Percentiles rank a stretch among this genome's conserved stretches.
phyloP scores from a whole-genome alignment of 1,140 invertebrate genomes.

The Drosophila persimilis region DNA sequence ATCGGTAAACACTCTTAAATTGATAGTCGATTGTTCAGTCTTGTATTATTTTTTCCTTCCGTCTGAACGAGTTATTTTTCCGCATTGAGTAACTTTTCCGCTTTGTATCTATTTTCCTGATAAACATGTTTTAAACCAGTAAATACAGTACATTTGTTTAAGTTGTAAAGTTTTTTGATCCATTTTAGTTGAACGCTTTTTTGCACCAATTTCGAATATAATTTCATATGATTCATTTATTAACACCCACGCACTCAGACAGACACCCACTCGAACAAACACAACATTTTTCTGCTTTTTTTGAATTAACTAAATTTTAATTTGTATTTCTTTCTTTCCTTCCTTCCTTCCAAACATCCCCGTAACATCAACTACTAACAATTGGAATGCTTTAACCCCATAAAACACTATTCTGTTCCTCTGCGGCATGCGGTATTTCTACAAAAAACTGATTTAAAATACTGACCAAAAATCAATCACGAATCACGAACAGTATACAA shows the following conservation, averaged over 20 bases:
- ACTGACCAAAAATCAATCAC: constrained; percentile 14
- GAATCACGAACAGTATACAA: constrained; percentile 55
- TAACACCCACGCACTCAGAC: constrained; percentile 6
- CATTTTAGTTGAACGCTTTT: no score
- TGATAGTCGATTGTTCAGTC: constrained; percentile 54
- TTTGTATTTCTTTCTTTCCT: constrained; percentile 34
- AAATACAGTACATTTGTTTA: no score
- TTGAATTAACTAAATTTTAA: constrained; percentile 45
- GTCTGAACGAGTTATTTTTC: constrained; percentile 18
- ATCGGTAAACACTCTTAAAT: constrained; percentile 54
- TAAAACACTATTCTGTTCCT: constrained; percentile 5
- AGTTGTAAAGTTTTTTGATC: no score
- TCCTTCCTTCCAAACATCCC: background rate
- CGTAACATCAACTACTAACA: constrained; percentile 34
- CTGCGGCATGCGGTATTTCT: constrained; percentile 33
- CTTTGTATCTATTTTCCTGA: constrained; percentile 10
- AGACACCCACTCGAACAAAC: background rate
- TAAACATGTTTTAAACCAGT: no score
- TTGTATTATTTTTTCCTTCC: constrained; percentile 43
- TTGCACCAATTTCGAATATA: constrained; percentile 11
- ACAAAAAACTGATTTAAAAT: constrained; percentile 23
- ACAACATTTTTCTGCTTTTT: constrained; percentile 18
- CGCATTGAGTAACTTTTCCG: background rate
- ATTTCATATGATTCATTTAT: constrained; percentile 23
- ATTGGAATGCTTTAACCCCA: constrained; percentile 30